These are phyloP conservation scores for Stenoptilia bipunctidactyla DNA, from an alignment of 2,888 invertebrate genomes.

Conservation along the genomic window DNA sequence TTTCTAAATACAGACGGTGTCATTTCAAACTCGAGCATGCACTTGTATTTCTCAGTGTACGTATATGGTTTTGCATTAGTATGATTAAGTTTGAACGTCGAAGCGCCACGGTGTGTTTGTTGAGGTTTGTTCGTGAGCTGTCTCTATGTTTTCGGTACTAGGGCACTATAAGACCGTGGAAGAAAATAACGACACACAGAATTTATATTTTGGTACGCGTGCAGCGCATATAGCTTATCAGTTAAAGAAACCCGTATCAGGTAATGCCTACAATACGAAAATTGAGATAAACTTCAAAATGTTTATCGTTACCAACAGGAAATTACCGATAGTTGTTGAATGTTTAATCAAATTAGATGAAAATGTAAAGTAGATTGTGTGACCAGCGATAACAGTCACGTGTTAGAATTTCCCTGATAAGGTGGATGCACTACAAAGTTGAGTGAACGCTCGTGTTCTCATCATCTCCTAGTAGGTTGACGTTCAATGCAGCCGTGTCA, in stretches of 20 bases:
- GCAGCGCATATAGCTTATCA: neutral
- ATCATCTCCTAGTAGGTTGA: conserved; percentile 56
- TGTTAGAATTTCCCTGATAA: conserved; percentile 29
- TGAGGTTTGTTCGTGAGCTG: conserved; percentile 55
- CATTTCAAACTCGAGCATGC: conserved; percentile 29
- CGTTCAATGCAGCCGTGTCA: conserved; percentile 54
- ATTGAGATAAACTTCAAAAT: neutral
- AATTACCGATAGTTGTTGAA: no score
- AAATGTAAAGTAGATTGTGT: neutral
- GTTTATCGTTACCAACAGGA: neutral
- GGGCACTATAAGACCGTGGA: conserved; percentile 31
- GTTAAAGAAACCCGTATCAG: neutral
- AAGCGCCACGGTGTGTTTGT: conserved; percentile 38
- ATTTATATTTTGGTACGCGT: neutral
- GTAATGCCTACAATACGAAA: neutral
- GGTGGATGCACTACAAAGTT: conserved; percentile 55
- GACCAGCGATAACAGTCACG: neutral
- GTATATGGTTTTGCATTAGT: conserved; percentile 34
- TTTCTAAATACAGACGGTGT: conserved; percentile 20
- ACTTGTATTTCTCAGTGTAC: conserved; percentile 7
- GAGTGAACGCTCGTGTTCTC: conserved; percentile 50
- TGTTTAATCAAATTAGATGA: no score
- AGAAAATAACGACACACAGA: conserved; percentile 11
- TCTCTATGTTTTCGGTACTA: conserved; percentile 52
- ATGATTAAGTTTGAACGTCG: conserved; percentile 40